Conservation (phyloP, 2,888 invertebrate genomes). For the Lordiphosa andalusiaca region DNA sequence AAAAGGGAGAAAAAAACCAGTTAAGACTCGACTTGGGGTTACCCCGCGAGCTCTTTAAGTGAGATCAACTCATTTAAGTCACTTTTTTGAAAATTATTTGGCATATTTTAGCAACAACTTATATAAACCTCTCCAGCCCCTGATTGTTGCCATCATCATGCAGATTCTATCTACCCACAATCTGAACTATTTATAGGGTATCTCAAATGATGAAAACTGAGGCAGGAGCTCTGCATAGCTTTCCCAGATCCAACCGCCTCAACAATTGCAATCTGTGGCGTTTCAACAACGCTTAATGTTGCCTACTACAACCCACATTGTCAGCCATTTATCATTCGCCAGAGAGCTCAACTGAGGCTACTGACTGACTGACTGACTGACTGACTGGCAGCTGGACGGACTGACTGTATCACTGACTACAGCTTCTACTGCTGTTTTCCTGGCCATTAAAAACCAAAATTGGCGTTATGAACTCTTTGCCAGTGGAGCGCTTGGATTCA, state of each 20-base stretch:
- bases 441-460: conserved; percentile 16
- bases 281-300: conserved; percentile 69
- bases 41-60: too few relatives aligned
- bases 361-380: conserved; percentile 17
- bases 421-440: background rate
- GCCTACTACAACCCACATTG: conserved; percentile 68
- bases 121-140: too few relatives aligned
- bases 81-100: too few relatives aligned
- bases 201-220: background rate
- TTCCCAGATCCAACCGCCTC: conserved; percentile 1
- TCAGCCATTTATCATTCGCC: conserved; percentile 69
- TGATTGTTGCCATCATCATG: too few relatives aligned
- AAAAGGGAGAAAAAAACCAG: background rate
- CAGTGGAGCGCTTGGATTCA: conserved; percentile 13
- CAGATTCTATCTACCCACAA: background rate
- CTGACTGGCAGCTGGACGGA: conserved; percentile 15
- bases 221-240: background rate
- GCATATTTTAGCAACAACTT: too few relatives aligned
- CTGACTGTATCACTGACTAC: conserved; percentile 7
- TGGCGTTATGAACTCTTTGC: conserved; percentile 28
- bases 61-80: too few relatives aligned
- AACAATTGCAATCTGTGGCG: conserved; percentile 70
- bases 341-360: conserved; percentile 30
- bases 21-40: too few relatives aligned
- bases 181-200: background rate